phyloP scores from a whole-genome alignment of 2,888 invertebrate species.

The Phytoseiulus persimilis region DNA sequence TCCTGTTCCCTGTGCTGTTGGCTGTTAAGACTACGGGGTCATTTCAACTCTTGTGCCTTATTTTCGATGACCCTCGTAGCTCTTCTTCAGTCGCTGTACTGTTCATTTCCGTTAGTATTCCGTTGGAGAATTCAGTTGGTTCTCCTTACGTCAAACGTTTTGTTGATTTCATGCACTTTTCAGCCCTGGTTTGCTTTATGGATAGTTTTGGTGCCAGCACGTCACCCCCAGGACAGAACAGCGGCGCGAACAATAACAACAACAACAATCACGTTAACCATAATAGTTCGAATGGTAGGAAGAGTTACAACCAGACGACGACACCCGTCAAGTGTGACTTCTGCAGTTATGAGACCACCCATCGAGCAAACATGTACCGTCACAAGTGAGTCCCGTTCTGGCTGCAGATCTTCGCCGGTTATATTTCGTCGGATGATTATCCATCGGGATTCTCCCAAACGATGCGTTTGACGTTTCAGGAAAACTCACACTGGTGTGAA shows the following conservation, averaged over 20 bases:
- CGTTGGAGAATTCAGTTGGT: not conserved
- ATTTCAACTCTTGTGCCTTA: not conserved
- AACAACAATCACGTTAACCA: not conserved
- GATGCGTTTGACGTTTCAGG: not conserved
- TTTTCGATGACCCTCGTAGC: not conserved
- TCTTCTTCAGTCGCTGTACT: not conserved
- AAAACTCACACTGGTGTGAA: conserved; percentile 14
- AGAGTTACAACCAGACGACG: conserved; percentile 33
- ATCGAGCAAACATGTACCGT: conserved; percentile 36
- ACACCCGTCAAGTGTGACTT: conserved; percentile 33
- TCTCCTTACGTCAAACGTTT: not conserved
- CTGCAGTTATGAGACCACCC: conserved; percentile 30
- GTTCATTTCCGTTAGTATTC: not conserved
- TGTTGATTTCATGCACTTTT: not conserved
- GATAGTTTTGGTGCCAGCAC: not conserved
- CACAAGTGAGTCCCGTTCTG: not conserved
- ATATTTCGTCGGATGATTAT: no score
- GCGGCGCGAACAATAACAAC: not conserved
- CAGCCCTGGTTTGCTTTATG: not conserved
- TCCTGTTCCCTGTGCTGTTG: not conserved
- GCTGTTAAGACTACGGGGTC: not conserved
- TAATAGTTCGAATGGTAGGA: not conserved
- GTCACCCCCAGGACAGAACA: not conserved
- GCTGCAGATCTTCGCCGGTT: not conserved
- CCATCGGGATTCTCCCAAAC: no score